Evolutionary conservation across 1,140 invertebrate genomes (phyloP).

Genomic region (Penaeus japonicus): DNA sequence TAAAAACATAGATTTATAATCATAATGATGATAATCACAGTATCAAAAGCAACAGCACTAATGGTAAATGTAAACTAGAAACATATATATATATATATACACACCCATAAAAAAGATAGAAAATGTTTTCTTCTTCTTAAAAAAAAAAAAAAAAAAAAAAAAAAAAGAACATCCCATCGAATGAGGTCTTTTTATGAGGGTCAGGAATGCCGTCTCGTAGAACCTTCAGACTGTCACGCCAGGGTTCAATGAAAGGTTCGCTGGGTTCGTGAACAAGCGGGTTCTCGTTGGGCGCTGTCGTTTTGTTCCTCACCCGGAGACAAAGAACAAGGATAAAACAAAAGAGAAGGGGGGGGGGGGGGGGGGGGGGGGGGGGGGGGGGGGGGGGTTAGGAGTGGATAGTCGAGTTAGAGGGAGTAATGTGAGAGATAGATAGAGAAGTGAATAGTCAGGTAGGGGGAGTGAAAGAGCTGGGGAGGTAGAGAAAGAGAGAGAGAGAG

Average conservation of each 20-base stretch:
- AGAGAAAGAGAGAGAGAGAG: too few species aligned
- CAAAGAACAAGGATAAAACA: neutral
- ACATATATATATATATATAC: neutral
- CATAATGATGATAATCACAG: neutral
- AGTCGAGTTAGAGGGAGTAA: too few species aligned
- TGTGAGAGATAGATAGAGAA: neutral
- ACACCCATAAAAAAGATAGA: neutral
- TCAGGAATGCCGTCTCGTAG: too few species aligned
- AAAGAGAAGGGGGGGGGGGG: neutral
- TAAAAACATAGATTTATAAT: too few species aligned
- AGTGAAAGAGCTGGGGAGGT: too few species aligned
- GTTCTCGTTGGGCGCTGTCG: too few species aligned
- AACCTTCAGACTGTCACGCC: too few species aligned
- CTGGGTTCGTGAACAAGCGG: too few species aligned
- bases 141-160: neutral
- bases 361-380: neutral
- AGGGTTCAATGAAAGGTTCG: too few species aligned
- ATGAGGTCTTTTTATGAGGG: too few species aligned
- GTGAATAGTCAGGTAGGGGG: neutral
- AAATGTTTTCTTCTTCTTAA: neutral
- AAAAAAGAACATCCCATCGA: neutral
- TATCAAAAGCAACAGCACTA: neutral
- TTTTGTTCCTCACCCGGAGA: neutral
- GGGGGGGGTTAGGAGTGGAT: neutral
- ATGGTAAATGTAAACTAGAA: neutral